Base-by-base conservation (phyloP, 1,140 invertebrate species). In the Acromyrmex charruanus region DNA sequence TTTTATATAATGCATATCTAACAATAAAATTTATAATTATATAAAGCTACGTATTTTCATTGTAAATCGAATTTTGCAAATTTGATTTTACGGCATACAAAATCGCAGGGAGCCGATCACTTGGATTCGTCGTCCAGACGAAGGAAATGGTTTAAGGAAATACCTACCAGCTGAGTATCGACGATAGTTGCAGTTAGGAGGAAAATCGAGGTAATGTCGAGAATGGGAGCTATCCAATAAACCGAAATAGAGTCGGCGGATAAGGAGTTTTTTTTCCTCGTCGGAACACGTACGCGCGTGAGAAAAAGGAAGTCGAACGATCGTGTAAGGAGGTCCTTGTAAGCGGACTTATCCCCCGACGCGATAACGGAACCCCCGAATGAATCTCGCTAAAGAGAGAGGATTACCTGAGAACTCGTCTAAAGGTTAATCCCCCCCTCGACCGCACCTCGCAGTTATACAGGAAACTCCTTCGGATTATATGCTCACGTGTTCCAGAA, bases 401-500 rank as follows among this genome's bases (percentile, higher is more conserved):
- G 71, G 87, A 90, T 88, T 88, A 90, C 74, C 74, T 87, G 87
- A 89, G 72, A 87, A 89, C 88, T 90, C 85, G 85, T 87, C 72
- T 77, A 80, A 72, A 77, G 79, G 79, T 89, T 89, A 90, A 89
- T 89, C 55, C 85, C 18, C 68, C 75, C 72, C 21, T 68, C 65
- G 66, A 87, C 21, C 49, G 65, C 39, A 44, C 10, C 63, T 39
- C 79, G 77, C 85, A 51, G 79, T 89, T 89, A 72, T 74, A 90
- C 72, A 75, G 21, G 44, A 89, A 89, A 61, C 31, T 86, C 51
- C 53, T 25, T 25, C 18, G 72, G 88, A 90, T 90, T 89, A 89
- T 58, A 58, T 79, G 77, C 75, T 79, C 66, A 59, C 77, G 58
- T 72, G 71, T 55, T 69, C 55, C 14, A 68, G 63, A 61, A 51